Evolutionary conservation across 2,888 invertebrate species (phyloP).

Genomic region (Xestobium rufovillosum): DNA sequence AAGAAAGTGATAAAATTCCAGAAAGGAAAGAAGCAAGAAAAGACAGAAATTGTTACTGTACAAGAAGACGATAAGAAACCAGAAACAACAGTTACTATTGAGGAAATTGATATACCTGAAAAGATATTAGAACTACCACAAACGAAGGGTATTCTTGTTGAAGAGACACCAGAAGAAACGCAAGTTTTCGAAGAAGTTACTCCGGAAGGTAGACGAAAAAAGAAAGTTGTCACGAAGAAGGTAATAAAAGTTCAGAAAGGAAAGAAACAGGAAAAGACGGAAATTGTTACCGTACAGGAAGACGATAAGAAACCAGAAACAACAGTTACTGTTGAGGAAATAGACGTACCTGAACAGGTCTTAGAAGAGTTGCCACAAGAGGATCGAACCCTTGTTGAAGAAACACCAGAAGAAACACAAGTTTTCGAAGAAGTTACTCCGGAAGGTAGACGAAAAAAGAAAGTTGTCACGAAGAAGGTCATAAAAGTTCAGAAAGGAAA

Average conservation of each 20-base stretch:
- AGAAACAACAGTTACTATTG: slow-evolving; percentile 28
- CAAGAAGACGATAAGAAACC: slow-evolving; percentile 31
- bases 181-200: slow-evolving; percentile 32
- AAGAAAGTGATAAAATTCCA: slow-evolving; percentile 37
- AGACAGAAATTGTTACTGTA: slow-evolving; percentile 33
- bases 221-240: slow-evolving; percentile 10
- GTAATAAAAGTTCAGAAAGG: slow-evolving; percentile 26
- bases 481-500: slow-evolving; percentile 28
- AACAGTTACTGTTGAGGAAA: slow-evolving; percentile 35
- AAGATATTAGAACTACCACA: slow-evolving; percentile 13
- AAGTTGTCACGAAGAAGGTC: slow-evolving; percentile 23
- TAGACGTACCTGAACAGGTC: slow-evolving; percentile 16
- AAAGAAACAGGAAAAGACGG: slow-evolving; percentile 33
- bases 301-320: slow-evolving; percentile 40
- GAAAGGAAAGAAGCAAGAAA: slow-evolving; percentile 36
- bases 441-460: slow-evolving; percentile 25
- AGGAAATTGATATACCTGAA: slow-evolving; percentile 29
- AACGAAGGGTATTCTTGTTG: slow-evolving; percentile 19
- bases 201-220: slow-evolving; percentile 28
- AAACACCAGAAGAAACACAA: slow-evolving; percentile 31
- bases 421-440: slow-evolving; percentile 29
- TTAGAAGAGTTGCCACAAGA: no score
- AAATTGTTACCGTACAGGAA: slow-evolving; percentile 36
- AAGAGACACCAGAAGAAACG: slow-evolving; percentile 28
- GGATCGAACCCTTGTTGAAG: slow-evolving; percentile 17